Conservation (phyloP, 2,797 vertebrate species). For the Acestrorhynchus altus region DNA sequence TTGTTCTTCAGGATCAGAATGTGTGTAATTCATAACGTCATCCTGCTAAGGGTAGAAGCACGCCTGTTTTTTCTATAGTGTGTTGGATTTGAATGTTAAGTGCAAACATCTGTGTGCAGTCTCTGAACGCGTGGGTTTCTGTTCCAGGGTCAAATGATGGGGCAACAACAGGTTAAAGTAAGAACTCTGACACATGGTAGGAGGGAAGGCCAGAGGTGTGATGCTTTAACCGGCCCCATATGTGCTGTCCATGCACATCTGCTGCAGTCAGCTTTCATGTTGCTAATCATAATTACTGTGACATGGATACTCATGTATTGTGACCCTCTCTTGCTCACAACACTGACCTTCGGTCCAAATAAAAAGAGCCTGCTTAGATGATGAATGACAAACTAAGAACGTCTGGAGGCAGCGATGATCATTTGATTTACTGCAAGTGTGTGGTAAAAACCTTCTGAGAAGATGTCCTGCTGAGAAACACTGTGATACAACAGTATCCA, state of each 20-base stretch:
- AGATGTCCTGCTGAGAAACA: background rate
- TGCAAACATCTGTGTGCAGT: constrained; percentile 17
- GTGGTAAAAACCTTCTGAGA: background rate
- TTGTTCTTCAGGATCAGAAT: background rate
- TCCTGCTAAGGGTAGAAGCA: too few relatives aligned
- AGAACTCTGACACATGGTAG: constrained; percentile 10
- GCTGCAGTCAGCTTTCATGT: background rate
- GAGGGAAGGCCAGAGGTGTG: background rate
- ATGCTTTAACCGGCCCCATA: constrained; percentile 31
- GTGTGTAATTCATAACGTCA: background rate
- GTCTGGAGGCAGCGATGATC: background rate
- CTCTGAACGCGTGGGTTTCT: background rate
- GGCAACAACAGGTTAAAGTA: constrained; percentile 26
- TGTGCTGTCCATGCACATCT: constrained; percentile 4
- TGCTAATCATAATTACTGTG: constrained; percentile 9
- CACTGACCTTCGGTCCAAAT: background rate
- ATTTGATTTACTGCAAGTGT: background rate
- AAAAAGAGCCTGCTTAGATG: background rate
- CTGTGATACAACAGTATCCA: background rate
- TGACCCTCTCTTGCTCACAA: background rate
- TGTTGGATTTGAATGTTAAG: background rate
- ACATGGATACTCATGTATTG: background rate
- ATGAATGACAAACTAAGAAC: background rate
- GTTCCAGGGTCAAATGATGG: constrained; percentile 19
- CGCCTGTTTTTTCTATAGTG: too few relatives aligned